Conservation (phyloP, 1,140 invertebrate genomes). For the Battus philenor region DNA sequence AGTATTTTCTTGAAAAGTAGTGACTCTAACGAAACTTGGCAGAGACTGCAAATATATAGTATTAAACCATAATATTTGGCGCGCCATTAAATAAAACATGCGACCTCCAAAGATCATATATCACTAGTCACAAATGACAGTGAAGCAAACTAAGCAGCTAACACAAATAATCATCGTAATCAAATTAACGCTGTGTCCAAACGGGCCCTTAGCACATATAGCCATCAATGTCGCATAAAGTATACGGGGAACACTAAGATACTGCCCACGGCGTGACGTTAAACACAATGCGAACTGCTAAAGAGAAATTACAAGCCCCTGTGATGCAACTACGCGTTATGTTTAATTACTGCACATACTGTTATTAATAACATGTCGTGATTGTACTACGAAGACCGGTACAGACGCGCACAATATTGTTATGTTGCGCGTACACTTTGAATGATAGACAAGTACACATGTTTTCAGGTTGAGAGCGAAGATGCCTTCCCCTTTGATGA, state of each 20-base stretch:
- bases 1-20: too few species aligned
- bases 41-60: too few species aligned
- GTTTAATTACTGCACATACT: constrained; percentile 38
- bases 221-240: constrained; percentile 36
- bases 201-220: not conserved
- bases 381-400: not conserved
- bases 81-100: too few species aligned
- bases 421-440: not conserved
- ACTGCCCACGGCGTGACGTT: constrained; percentile 26
- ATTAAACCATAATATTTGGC: too few species aligned
- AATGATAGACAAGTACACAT: too few species aligned
- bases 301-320: constrained; percentile 52
- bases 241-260: constrained; percentile 27
- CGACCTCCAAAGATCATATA: not conserved
- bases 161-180: constrained; percentile 6
- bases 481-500: too few species aligned
- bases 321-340: constrained; percentile 47
- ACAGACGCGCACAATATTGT: constrained; percentile 1
- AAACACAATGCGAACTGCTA: constrained; percentile 43
- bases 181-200: constrained; percentile 6
- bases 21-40: too few species aligned
- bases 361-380: constrained; percentile 39
- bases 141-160: constrained; percentile 6
- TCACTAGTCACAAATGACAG: not conserved
- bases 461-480: too few species aligned